phyloP scores from a whole-genome alignment of 2,113 vertebrate genomes.

The Collichthys lucidus region DNA sequence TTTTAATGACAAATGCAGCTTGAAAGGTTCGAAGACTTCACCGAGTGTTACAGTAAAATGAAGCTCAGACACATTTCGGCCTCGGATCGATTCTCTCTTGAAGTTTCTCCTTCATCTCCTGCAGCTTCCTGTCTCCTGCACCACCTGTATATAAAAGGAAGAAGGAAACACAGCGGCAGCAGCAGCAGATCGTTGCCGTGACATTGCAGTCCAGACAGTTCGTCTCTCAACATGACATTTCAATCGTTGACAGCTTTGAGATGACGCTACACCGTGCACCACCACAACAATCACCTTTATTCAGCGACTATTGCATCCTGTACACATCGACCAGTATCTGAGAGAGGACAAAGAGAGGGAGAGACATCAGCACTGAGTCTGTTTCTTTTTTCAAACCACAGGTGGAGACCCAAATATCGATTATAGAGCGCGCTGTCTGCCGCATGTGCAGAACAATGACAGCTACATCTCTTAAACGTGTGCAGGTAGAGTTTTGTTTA shows the following conservation, averaged over 20 bases:
- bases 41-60: neutral
- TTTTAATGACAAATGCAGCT: slow-evolving; percentile 15
- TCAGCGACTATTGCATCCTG: slow-evolving; percentile 14
- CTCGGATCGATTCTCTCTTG: slow-evolving; percentile 38
- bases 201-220: slow-evolving; percentile 6
- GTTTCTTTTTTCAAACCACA: slow-evolving; percentile 12
- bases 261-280: neutral
- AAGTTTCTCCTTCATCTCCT: slow-evolving; percentile 38
- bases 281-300: slow-evolving; percentile 26
- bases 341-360: neutral
- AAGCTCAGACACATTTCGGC: slow-evolving; percentile 19
- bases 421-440: slow-evolving; percentile 8
- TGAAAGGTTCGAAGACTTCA: neutral
- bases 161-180: neutral
- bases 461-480: slow-evolving; percentile 28
- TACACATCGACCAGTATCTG: slow-evolving; percentile 11
- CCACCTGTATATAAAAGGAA: neutral
- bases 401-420: slow-evolving; percentile 39
- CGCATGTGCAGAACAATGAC: slow-evolving; percentile 15
- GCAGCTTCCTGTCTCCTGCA: slow-evolving; percentile 8
- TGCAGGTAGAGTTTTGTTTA: slow-evolving; percentile 21
- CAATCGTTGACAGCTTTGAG: slow-evolving; percentile 14
- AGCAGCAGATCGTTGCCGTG: neutral
- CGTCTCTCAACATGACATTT: slow-evolving; percentile 20
- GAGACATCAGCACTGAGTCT: slow-evolving; percentile 4